phyloP scores from a whole-genome alignment of 2,113 vertebrate species.

The Boulengeromyrus knoepffleri region DNA sequence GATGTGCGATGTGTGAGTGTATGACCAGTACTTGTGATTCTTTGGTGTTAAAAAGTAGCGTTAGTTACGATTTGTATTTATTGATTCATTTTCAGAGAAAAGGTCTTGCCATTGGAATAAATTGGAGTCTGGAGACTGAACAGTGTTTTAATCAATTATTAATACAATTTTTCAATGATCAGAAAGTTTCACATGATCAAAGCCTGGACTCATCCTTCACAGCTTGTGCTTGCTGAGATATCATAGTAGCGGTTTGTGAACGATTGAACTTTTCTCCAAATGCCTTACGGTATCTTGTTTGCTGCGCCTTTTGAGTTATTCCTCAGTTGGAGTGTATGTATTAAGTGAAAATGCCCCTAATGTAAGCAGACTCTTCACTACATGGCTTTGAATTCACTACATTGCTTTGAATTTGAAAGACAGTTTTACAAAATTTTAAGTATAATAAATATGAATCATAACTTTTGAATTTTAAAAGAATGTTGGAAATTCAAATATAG shows the following conservation, averaged over 20 bases:
- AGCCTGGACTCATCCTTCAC: slow-evolving; percentile 59
- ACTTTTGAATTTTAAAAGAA: neutral
- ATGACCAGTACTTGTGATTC: neutral
- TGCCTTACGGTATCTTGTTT: slow-evolving; percentile 46
- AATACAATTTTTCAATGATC: slow-evolving; percentile 75
- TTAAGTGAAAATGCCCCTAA: slow-evolving; percentile 8
- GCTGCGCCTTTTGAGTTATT: slow-evolving; percentile 45
- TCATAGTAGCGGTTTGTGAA: slow-evolving; percentile 61
- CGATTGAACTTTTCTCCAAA: slow-evolving; percentile 61
- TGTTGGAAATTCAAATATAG: neutral
- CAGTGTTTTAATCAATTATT: slow-evolving; percentile 79
- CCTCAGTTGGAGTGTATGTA: slow-evolving; percentile 34
- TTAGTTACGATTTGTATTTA: neutral
- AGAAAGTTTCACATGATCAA: slow-evolving; percentile 72
- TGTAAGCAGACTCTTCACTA: neutral
- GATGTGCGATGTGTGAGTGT: neutral
- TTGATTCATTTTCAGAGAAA: slow-evolving; percentile 34
- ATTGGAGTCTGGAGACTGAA: slow-evolving; percentile 52
- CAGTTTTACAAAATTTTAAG: slow-evolving; percentile 13
- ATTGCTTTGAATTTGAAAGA: slow-evolving; percentile 3
- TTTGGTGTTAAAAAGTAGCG: neutral
- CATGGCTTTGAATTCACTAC: slow-evolving; percentile 6
- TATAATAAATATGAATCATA: neutral
- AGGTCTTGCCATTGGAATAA: slow-evolving; percentile 45
- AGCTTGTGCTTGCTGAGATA: slow-evolving; percentile 58